Conservation (phyloP, 2,797 vertebrate species). For the Poecilia wingei region DNA sequence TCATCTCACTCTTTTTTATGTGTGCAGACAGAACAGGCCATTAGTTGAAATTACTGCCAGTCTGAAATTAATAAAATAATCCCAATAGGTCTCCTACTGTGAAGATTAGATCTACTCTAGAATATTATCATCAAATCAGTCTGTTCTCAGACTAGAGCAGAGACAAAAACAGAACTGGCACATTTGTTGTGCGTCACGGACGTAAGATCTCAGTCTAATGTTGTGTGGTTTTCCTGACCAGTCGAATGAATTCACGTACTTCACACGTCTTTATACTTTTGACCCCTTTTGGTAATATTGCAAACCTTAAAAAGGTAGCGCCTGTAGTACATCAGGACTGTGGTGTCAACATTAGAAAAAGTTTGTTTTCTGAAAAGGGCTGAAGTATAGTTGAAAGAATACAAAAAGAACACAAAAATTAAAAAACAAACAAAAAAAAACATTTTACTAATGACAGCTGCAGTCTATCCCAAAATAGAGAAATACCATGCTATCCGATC, state of each 20-base stretch:
- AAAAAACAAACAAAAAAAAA: background rate
- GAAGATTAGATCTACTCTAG: constrained; percentile 12
- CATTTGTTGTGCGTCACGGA: constrained; percentile 10
- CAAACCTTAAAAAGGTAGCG: background rate
- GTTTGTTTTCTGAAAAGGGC: background rate
- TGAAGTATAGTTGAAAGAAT: background rate
- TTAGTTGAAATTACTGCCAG: constrained; percentile 3
- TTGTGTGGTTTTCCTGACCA: background rate
- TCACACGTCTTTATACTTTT: background rate
- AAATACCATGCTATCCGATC: constrained; percentile 17
- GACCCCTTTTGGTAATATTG: background rate
- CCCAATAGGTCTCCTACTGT: constrained; percentile 5
- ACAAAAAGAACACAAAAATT: background rate
- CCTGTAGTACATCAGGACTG: too few relatives aligned
- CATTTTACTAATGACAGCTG: constrained; percentile 1
- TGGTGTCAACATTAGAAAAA: background rate
- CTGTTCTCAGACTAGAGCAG: constrained; percentile 3
- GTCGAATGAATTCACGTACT: background rate
- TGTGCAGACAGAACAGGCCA: constrained; percentile 7
- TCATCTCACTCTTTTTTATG: background rate
- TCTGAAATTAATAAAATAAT: constrained; percentile 22
- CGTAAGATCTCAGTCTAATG: constrained; percentile 1
- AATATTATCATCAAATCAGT: constrained; percentile 1
- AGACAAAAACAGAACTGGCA: constrained; percentile 6
- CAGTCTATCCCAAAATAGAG: constrained; percentile 16